Percentiles rank a stretch among this genome's conserved stretches.
These are phyloP conservation scores for Pluvialis apricaria DNA, from an alignment of 2,113 vertebrate genomes.

Conservation along the genomic window DNA sequence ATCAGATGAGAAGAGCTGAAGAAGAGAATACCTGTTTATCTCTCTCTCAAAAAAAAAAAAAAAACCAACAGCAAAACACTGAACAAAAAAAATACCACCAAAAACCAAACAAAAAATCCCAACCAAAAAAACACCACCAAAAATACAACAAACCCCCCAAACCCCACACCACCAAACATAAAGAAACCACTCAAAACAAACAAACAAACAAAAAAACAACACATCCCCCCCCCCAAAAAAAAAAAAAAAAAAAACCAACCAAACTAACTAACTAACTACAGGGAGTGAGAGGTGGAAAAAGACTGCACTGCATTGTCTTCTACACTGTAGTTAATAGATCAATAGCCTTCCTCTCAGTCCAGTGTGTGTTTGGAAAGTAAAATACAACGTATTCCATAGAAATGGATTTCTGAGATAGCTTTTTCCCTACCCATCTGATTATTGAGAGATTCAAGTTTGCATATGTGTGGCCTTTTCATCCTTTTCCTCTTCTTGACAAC, in stretches of 20 bases:
- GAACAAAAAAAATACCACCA: neutral
- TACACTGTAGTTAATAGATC: neutral
- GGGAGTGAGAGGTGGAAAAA: neutral
- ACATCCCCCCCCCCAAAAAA: too few relatives aligned
- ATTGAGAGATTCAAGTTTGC: fast-evolving
- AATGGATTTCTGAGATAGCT: neutral
- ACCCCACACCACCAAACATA: neutral
- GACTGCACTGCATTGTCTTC: neutral
- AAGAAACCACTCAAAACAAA: neutral
- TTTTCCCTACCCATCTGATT: neutral
- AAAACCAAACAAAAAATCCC: too few relatives aligned
- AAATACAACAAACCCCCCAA: neutral
- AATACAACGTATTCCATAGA: neutral
- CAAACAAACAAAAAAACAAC: too few relatives aligned
- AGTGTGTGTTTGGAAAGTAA: neutral
- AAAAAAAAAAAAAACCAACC: too few relatives aligned
- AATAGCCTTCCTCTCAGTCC: neutral
- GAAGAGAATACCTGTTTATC: neutral
- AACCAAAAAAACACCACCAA: neutral
- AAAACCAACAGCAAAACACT: neutral
- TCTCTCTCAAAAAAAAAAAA: neutral
- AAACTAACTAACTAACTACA: too few relatives aligned
- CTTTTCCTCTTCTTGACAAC: neutral
- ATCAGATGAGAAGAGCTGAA: neutral
- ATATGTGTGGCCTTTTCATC: neutral